Evolutionary conservation across 2,888 invertebrate genomes (phyloP).

Genomic region (Atrina japonica): DNA sequence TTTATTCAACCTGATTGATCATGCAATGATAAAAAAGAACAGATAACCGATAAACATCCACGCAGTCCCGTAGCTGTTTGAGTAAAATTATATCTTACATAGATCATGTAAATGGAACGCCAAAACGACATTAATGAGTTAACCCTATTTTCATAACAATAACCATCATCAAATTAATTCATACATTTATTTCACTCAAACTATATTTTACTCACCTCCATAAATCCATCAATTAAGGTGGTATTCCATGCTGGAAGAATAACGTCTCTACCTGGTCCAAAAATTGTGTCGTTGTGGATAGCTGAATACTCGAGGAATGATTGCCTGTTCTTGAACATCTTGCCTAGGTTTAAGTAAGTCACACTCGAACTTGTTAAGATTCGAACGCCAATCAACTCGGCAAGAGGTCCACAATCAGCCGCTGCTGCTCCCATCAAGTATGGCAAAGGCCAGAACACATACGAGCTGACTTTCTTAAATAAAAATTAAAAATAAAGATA

Average conservation of each 20-base stretch:
- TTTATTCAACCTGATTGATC: no score
- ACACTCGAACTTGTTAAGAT: slow-evolving; percentile 25
- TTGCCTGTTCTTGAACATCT: slow-evolving; percentile 38
- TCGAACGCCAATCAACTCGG: slow-evolving; percentile 88
- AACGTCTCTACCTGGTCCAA: slow-evolving; percentile 48
- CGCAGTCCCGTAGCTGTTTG: no score
- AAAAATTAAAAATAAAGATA: slow-evolving; percentile 17
- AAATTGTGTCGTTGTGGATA: slow-evolving; percentile 43
- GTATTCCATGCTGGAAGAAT: slow-evolving; percentile 50
- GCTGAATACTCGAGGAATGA: slow-evolving; percentile 41
- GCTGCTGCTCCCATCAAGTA: slow-evolving; percentile 88
- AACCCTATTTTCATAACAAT: no score
- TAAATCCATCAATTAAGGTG: slow-evolving; percentile 50
- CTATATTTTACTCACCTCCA: slow-evolving; percentile 52
- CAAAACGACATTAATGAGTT: no score
- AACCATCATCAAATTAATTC: no score
- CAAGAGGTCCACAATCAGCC: slow-evolving; percentile 88
- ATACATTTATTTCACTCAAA: no score
- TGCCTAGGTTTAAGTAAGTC: slow-evolving; percentile 41
- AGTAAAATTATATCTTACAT: no score
- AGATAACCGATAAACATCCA: no score
- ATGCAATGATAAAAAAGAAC: no score
- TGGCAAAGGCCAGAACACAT: slow-evolving; percentile 80
- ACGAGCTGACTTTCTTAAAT: slow-evolving; percentile 3
- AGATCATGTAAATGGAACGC: no score